phyloP scores from a whole-genome alignment of 2,113 vertebrate genomes.

The Chiloscyllium plagiosum region DNA sequence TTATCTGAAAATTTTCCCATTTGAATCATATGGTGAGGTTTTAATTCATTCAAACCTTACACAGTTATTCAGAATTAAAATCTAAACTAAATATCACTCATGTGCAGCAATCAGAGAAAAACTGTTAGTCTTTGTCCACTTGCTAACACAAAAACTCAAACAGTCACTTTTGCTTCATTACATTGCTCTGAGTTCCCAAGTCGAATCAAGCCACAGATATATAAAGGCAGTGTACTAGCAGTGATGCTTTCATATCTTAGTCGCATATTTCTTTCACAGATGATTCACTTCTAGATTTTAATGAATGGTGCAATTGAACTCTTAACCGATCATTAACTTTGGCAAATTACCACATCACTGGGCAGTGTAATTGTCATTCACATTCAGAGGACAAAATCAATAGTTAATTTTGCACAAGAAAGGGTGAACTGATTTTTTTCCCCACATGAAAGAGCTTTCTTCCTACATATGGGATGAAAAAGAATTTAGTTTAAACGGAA shows the following conservation, averaged over 20 bases:
- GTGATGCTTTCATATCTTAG: background rate
- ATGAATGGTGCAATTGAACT: background rate
- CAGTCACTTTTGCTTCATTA: background rate
- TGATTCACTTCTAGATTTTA: constrained; percentile 24
- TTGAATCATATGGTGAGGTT: background rate
- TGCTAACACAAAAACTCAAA: background rate
- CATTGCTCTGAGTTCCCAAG: background rate
- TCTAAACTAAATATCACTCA: background rate
- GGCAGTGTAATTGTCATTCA: constrained; percentile 12
- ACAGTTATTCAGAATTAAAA: background rate
- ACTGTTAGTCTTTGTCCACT: background rate
- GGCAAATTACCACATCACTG: constrained; percentile 12
- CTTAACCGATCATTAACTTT: background rate
- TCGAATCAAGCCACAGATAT: background rate
- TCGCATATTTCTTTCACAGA: background rate
- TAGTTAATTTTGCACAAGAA: constrained; percentile 17
- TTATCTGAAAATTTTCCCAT: too few species aligned
- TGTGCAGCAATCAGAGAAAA: background rate
- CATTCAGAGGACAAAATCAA: constrained; percentile 30
- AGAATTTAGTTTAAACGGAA: background rate
- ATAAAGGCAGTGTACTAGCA: background rate
- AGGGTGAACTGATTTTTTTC: background rate
- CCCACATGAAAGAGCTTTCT: background rate
- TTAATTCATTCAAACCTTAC: background rate
- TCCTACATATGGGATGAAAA: background rate